Conservation (phyloP, 2,888 invertebrate genomes). For the Drosophila nr. perissopoda region DNA sequence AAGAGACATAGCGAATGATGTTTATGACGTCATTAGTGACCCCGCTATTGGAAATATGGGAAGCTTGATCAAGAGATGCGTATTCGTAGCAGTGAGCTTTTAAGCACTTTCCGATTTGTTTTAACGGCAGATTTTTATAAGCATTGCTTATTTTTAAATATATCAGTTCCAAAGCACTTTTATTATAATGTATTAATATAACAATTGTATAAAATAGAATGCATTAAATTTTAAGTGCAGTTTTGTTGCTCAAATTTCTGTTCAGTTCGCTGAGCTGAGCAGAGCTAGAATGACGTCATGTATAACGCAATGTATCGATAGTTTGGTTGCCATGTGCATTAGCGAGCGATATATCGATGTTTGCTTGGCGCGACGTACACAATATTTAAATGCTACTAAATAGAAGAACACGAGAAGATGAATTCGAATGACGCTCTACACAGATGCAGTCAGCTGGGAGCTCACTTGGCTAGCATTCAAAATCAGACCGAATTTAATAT, state of each 20-base stretch:
- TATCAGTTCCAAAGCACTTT: not conserved
- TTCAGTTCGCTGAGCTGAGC: not conserved
- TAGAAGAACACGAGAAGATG: too few relatives aligned
- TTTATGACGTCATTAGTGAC: slow-evolving; percentile 54
- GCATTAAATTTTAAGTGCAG: not conserved
- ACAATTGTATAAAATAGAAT: not conserved
- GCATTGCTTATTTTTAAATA: not conserved
- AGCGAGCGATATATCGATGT: slow-evolving; percentile 23
- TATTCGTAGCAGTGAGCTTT: slow-evolving; percentile 39
- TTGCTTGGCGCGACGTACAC: not conserved
- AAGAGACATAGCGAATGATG: slow-evolving; percentile 20
- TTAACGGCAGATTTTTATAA: not conserved
- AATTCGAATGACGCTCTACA: too few relatives aligned
- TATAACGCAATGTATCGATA: slow-evolving; percentile 13
- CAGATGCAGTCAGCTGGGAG: too few relatives aligned
- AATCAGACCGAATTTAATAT: too few relatives aligned
- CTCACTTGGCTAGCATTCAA: too few relatives aligned
- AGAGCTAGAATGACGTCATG: not conserved
- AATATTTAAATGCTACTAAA: slow-evolving; percentile 2
- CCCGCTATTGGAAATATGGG: slow-evolving; percentile 24
- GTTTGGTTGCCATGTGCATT: not conserved
- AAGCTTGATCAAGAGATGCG: slow-evolving; percentile 43
- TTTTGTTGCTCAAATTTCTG: not conserved
- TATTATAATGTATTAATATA: not conserved
- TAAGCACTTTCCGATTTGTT: not conserved